These are phyloP conservation scores for Leucoraja ocellata DNA, from an alignment of 2,797 vertebrate genomes.

Conservation along the genomic window DNA sequence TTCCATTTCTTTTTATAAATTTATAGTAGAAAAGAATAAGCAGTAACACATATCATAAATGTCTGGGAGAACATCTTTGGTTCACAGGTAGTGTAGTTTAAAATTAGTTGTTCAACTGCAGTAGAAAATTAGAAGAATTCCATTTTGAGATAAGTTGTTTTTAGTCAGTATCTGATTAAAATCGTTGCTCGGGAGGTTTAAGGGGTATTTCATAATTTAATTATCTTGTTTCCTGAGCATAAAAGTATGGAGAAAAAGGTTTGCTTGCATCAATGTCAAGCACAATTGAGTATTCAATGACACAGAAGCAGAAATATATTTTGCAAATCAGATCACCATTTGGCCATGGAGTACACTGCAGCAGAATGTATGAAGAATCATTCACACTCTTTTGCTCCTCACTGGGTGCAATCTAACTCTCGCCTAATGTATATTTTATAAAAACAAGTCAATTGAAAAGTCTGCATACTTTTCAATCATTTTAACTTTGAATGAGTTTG, in stretches of 20 bases:
- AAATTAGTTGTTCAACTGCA: background rate
- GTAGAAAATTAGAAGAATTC: background rate
- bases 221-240: background rate
- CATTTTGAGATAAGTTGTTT: background rate
- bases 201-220: background rate
- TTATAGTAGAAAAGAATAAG: background rate
- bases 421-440: no score
- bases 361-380: background rate
- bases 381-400: background rate
- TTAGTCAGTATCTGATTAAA: background rate
- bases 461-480: background rate
- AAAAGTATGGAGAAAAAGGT: background rate
- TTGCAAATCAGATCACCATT: background rate
- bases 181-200: background rate
- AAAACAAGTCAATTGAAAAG: no score
- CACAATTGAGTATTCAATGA: background rate
- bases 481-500: background rate
- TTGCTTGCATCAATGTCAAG: background rate
- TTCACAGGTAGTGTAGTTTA: background rate
- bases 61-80: background rate
- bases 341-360: background rate
- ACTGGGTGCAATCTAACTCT: background rate
- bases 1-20: background rate
- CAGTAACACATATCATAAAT: background rate
- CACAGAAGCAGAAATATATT: background rate